These are phyloP conservation scores for Poeciliopsis retropinna DNA, from an alignment of 2,113 vertebrate genomes.

Conservation along the genomic window DNA sequence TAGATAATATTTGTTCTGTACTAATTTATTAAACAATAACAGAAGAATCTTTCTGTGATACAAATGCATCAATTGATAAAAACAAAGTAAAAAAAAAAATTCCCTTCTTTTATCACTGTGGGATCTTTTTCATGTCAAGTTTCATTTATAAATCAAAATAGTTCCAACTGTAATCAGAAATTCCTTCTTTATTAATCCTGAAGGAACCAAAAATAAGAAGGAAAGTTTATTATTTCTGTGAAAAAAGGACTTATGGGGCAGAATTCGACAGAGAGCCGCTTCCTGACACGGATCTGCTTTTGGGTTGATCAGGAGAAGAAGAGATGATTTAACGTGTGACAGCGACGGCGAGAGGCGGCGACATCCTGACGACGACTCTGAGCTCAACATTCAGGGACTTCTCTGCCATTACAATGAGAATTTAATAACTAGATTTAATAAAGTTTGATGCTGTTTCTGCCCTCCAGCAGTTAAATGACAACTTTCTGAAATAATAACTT, in stretches of 20 bases:
- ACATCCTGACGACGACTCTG: constrained; percentile 8
- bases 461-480: neutral
- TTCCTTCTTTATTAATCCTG: neutral
- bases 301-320: constrained; percentile 23
- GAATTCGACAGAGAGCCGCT: constrained; percentile 19
- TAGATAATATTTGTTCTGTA: too few species aligned
- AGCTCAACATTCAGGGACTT: neutral
- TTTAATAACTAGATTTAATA: neutral
- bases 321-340: constrained; percentile 31
- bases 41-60: too few species aligned
- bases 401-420: neutral
- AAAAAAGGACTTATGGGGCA: constrained; percentile 13
- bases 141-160: too few species aligned
- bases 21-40: too few species aligned
- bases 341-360: constrained; percentile 37
- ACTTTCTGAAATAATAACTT: neutral
- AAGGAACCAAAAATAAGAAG: neutral
- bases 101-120: too few species aligned
- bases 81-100: too few species aligned
- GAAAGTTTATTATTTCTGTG: neutral
- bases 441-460: neutral
- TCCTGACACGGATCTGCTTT: constrained; percentile 23
- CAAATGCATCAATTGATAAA: too few species aligned
- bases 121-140: too few species aligned
- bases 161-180: neutral